Base-by-base conservation (phyloP, 23 tunicate genomes). In the Trididemnum nubilum region DNA sequence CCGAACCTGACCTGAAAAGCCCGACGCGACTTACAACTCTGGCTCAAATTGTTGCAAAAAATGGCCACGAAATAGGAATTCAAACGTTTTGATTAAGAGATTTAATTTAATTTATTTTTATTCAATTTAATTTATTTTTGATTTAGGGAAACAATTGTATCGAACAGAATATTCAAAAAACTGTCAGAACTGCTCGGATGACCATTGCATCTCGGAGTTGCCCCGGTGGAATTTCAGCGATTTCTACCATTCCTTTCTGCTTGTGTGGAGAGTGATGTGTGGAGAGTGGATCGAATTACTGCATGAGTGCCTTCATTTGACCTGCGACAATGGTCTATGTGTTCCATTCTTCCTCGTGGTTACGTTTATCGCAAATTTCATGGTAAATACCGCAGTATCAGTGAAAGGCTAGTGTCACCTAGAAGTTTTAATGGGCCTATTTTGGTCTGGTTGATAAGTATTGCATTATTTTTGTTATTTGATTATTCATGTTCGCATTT, bases 271-370 rank as follows among this genome's bases (percentile, higher is more conserved):
- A 64, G 99, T 94, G 19, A 85, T 94, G 90, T 94, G 99, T 64
- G 99, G 99, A 2, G 99, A 94, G 33, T 94, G 99, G 99, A 86
- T 94, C 31, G 99, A 94, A 73, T 91, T 87, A 0, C 71, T 94
- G 38, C 86, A 91, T 34, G 95, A 89, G 22, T 94, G 99, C 57
- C 64, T 94, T 81, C 34, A 69, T 38, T 60, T 85, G 0, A 86
- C 90, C 30, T 81, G 91, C 51, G 65, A 61, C 35, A 60, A 85
- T 44, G 80, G 79, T 0, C 35, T 79, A 24, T 94, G 98, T 66
- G 81, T 94, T 24, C 86, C 89, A 0, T 65, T 80, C 23, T 94
- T 94, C 58, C 79, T 94, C 58, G 15, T 60, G 49, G 84, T 94
- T 64, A 85, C 90, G 33, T 80, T 94, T 35, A 35, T 94, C 30